phyloP scores from a whole-genome alignment of 2,888 invertebrate species.

The Argyresthia albistria region DNA sequence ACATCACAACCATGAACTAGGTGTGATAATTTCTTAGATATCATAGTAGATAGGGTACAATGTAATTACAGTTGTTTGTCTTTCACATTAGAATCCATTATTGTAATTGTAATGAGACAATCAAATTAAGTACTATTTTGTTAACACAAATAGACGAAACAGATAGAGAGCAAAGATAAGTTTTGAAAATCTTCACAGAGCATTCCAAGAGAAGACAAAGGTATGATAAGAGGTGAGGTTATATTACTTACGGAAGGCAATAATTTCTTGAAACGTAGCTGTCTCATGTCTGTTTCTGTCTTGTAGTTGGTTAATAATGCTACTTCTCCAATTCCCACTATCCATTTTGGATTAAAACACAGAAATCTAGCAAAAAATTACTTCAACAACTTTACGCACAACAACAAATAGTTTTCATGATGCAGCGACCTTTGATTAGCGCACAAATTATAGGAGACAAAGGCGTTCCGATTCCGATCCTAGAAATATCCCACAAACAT shows the following conservation, averaged over 20 bases:
- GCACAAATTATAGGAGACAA: not conserved
- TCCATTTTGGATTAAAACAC: conserved; percentile 46
- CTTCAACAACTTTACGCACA: conserved; percentile 18
- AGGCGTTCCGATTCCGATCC: not conserved
- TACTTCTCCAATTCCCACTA: conserved; percentile 77
- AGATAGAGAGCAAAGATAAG: not conserved
- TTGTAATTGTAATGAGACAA: too few relatives aligned
- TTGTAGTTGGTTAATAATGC: conserved; percentile 79
- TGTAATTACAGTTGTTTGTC: too few relatives aligned
- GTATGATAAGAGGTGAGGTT: conserved; percentile 27
- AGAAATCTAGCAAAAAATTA: conserved; percentile 21
- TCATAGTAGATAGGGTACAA: too few relatives aligned
- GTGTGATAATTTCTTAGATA: too few relatives aligned
- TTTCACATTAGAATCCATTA: too few relatives aligned
- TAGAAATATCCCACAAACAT: not conserved
- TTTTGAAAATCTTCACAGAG: conserved; percentile 10
- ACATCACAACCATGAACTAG: too few relatives aligned
- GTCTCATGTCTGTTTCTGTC: conserved; percentile 84
- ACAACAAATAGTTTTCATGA: conserved; percentile 60
- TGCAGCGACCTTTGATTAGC: conserved; percentile 10
- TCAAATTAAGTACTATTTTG: not conserved
- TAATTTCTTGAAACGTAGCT: conserved; percentile 83
- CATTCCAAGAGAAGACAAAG: conserved; percentile 23
- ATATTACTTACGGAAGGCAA: conserved; percentile 83
- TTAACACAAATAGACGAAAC: not conserved